Evolutionary conservation across 92 coral and sea anemone species (phyloP).

Genomic region (Metridium senile): DNA sequence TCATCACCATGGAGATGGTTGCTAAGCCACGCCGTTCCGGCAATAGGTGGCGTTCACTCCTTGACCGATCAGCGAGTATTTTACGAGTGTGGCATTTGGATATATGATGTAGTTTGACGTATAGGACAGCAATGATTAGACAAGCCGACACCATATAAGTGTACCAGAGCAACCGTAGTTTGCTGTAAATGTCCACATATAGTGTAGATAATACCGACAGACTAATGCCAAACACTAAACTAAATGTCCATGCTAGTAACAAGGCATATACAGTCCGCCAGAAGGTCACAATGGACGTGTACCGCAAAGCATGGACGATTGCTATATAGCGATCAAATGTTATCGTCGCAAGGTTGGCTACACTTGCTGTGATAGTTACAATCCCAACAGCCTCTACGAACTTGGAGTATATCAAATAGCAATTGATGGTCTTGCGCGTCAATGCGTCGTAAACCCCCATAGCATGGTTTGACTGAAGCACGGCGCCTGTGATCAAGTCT

Average conservation of each 20-base stretch:
- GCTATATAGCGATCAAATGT: conserved; percentile 7
- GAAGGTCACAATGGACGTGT: background rate
- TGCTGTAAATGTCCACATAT: background rate
- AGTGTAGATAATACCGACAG: background rate
- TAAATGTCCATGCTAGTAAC: background rate
- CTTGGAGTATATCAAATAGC: background rate
- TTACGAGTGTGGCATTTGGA: background rate
- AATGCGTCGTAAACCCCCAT: background rate
- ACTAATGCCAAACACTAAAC: conserved; percentile 1
- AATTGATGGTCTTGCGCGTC: background rate
- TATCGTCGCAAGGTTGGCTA: conserved; percentile 3
- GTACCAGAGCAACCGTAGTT: background rate
- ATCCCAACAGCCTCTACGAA: conserved; percentile 9
- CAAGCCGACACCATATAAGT: background rate
- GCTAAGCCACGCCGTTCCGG: conserved; percentile 9
- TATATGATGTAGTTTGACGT: background rate
- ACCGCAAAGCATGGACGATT: background rate
- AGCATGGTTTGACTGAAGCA: background rate
- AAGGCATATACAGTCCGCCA: background rate
- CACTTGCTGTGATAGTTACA: conserved; percentile 9
- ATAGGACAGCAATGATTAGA: background rate
- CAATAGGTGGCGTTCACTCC: background rate
- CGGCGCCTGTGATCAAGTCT: background rate
- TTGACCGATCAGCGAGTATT: background rate
- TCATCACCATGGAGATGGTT: background rate